Evolutionary conservation across 2,113 vertebrate genomes (phyloP), one percentile per base, ranked within the genome.

Genomic region (Todiramphus chloris): DNA sequence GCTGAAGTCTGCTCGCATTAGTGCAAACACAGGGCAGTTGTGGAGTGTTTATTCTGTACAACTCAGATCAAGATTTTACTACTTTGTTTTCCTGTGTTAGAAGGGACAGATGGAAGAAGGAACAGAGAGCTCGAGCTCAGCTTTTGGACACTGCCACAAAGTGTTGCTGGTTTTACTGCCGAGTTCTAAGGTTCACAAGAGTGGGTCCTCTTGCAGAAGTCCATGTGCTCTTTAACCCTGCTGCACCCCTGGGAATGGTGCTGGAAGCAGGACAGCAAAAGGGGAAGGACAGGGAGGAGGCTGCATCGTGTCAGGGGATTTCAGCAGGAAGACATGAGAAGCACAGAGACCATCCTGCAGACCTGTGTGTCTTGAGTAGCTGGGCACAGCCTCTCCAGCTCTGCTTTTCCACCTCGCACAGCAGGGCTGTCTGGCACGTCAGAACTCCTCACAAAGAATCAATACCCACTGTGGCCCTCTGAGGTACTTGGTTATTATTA

Each of bases 301-400:
- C n/a, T 91, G 24, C 7, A 11, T 4, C 15, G 0, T 3, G 1
- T 16, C 59, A 12, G 39, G 37, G n/a, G n/a, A 16, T n/a, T 72
- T 44, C 6, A 33, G 72, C 58, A 37, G 44, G 43, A 55, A 35
- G 7, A 20, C 6, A 27, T 13, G n/a, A 79, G 17, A 13, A 56
- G 5, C 19, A 8, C 27, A 16, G 11, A 6, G 14, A 14, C 21
- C 14, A 1, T 23, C 35, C 72, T 53, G 41, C 53, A 70, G 31
- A 21, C 10, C 41, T 78, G 35, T 18, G 11, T 2, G 1, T 41
- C 53, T 16, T 19, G 43, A 31, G 2, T 20, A 28, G 5, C 19
- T 3, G 17, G 53, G n/a, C 48, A 48, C 50, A 58, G 33, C 58
- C 35, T n/a, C 55, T 25, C 23, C 37, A 12, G 14, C 51, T 64